Evolutionary conservation across 92 coral and sea anemone genomes (phyloP).

Genomic region (Palythoa grandis): DNA sequence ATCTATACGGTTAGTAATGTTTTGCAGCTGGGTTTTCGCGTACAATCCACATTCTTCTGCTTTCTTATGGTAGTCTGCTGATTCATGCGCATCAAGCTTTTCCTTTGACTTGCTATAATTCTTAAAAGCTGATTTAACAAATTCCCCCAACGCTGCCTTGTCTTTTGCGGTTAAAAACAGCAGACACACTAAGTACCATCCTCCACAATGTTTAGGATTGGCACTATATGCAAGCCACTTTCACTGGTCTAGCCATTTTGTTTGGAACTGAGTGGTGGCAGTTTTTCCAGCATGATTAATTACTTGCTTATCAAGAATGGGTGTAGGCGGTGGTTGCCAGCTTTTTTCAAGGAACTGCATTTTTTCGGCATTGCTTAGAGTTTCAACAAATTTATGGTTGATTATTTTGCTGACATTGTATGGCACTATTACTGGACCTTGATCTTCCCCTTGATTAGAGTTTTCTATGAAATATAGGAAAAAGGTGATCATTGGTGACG

Average conservation of each 20-base stretch:
- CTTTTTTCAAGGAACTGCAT: slow-evolving; percentile 67
- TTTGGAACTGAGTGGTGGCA: slow-evolving; percentile 70
- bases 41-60: too few relatives aligned
- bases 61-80: too few relatives aligned
- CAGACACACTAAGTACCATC: slow-evolving; percentile 54
- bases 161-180: too few relatives aligned
- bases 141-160: too few relatives aligned
- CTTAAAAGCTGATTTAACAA: too few relatives aligned
- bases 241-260: slow-evolving; percentile 67
- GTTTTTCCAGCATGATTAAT: slow-evolving; percentile 66
- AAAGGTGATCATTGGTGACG: slow-evolving; percentile 68
- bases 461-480: slow-evolving; percentile 68
- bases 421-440: slow-evolving; percentile 55
- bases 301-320: slow-evolving; percentile 61
- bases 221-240: slow-evolving; percentile 67
- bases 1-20: too few relatives aligned
- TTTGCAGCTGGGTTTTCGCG: too few relatives aligned
- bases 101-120: too few relatives aligned
- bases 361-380: slow-evolving; percentile 66
- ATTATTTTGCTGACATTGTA: slow-evolving; percentile 65
- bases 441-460: slow-evolving; percentile 70
- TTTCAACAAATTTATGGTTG: slow-evolving; percentile 59
- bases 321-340: slow-evolving; percentile 63
- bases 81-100: too few relatives aligned
- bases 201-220: slow-evolving; percentile 58